These are phyloP conservation scores for Drosophila niveifrons DNA, from an alignment of 2,888 invertebrate genomes.

Conservation along the genomic window DNA sequence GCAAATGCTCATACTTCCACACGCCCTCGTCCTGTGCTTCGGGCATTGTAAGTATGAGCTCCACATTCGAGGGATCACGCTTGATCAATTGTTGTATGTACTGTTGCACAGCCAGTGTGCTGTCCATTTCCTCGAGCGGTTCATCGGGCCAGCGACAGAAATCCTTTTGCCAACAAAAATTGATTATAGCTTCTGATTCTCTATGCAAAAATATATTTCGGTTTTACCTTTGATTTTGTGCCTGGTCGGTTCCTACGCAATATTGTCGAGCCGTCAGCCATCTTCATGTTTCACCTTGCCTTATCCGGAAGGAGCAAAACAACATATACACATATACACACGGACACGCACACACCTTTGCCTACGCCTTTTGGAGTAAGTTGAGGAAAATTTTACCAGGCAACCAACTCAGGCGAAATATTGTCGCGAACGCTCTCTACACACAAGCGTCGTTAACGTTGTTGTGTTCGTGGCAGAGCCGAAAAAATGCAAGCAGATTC, in stretches of 20 bases:
- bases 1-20: slow-evolving; percentile 99
- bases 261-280: slow-evolving; percentile 94
- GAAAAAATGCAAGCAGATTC: slow-evolving; percentile 25
- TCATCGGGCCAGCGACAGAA: slow-evolving; percentile 99
- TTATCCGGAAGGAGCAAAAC: slow-evolving; percentile 54
- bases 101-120: slow-evolving; percentile 98
- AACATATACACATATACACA: slow-evolving; percentile 33
- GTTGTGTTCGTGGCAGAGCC: slow-evolving; percentile 27
- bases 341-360: slow-evolving; percentile 25
- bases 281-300: slow-evolving; percentile 88
- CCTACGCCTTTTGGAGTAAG: slow-evolving; percentile 50
- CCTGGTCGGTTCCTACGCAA: slow-evolving; percentile 96
- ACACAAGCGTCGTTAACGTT: slow-evolving; percentile 15
- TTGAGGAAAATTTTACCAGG: slow-evolving; percentile 39
- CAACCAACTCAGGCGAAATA: slow-evolving; percentile 1
- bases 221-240: slow-evolving; percentile 92
- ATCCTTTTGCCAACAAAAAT: slow-evolving; percentile 87
- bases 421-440: too few relatives aligned
- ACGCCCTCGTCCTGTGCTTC: slow-evolving; percentile 99
- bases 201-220: not conserved
- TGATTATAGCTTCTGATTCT: not conserved
- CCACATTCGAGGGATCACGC: slow-evolving; percentile 96
- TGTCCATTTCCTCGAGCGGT: slow-evolving; percentile 99
- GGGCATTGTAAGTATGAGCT: slow-evolving; percentile 97
- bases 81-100: slow-evolving; percentile 99